These are phyloP conservation scores for Callimorpha dominula DNA, from an alignment of 2,888 invertebrate genomes.

Conservation along the genomic window DNA sequence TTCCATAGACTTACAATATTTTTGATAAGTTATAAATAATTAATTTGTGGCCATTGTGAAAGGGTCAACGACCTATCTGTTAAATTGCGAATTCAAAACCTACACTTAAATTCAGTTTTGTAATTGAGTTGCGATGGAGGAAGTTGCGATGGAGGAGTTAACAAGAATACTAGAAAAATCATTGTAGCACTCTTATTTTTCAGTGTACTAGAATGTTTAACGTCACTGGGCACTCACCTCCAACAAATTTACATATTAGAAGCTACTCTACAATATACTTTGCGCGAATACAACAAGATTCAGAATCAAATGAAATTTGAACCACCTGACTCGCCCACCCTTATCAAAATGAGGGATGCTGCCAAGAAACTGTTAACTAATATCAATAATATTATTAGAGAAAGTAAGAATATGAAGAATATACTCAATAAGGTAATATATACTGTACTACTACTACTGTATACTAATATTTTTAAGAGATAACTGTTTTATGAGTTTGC, in stretches of 20 bases:
- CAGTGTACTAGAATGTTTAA: constrained; percentile 86
- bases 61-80: too few relatives aligned
- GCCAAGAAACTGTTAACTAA: constrained; percentile 64
- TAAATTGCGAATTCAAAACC: too few relatives aligned
- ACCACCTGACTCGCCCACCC: constrained; percentile 69
- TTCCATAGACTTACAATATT: too few relatives aligned
- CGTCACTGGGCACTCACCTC: constrained; percentile 83
- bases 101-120: too few relatives aligned
- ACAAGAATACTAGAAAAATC: not conserved
- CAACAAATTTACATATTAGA: constrained; percentile 87
- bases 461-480: too few relatives aligned
- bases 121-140: too few relatives aligned
- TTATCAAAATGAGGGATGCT: constrained; percentile 57
- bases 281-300: constrained; percentile 71
- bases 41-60: too few relatives aligned
- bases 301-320: constrained; percentile 72
- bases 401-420: constrained; percentile 66
- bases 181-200: constrained; percentile 46
- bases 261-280: constrained; percentile 85
- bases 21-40: too few relatives aligned
- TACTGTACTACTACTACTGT: too few relatives aligned
- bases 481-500: too few relatives aligned
- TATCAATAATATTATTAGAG: constrained; percentile 66
- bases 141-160: too few relatives aligned
- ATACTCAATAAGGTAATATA: constrained; percentile 67